Percentiles rank a stretch among this genome's conserved stretches.
Conservation (phyloP, 2,797 vertebrate genomes). For the Oreortyx pictus region DNA sequence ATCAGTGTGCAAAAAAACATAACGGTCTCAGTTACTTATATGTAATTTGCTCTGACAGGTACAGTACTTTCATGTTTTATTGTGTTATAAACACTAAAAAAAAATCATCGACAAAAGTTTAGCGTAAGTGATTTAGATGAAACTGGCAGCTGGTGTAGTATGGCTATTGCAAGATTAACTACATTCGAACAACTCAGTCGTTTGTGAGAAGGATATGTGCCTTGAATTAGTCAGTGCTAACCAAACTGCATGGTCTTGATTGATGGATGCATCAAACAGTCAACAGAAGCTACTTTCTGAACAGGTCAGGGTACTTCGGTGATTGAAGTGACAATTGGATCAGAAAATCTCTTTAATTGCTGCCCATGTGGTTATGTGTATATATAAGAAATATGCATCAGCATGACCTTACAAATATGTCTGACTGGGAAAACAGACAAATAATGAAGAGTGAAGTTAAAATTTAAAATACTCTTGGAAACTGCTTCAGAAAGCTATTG, state of each 20-base stretch:
- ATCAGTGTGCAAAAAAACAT: conserved; percentile 1
- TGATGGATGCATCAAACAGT: neutral
- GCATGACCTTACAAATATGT: neutral
- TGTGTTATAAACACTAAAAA: conserved; percentile 55
- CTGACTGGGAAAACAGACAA: neutral
- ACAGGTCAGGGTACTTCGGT: neutral
- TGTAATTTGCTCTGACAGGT: conserved; percentile 38
- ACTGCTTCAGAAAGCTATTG: neutral
- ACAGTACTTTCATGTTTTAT: conserved; percentile 35
- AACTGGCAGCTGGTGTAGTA: conserved; percentile 15
- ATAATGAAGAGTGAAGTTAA: neutral
- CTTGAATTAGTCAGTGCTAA: conserved; percentile 25
- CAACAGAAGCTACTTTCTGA: conserved; percentile 5
- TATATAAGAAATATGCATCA: neutral
- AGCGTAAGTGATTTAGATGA: conserved; percentile 57
- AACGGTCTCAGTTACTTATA: neutral
- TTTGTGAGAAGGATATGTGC: neutral
- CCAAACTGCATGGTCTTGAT: neutral
- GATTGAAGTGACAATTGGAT: neutral
- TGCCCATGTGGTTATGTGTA: neutral
- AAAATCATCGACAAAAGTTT: conserved; percentile 54
- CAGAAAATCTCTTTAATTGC: conserved; percentile 13
- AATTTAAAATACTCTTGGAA: neutral
- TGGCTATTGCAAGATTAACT: conserved; percentile 26
- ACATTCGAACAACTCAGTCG: conserved; percentile 47